Conservation (phyloP, 2,797 vertebrate genomes). For the Scomberomorus guttatus region DNA sequence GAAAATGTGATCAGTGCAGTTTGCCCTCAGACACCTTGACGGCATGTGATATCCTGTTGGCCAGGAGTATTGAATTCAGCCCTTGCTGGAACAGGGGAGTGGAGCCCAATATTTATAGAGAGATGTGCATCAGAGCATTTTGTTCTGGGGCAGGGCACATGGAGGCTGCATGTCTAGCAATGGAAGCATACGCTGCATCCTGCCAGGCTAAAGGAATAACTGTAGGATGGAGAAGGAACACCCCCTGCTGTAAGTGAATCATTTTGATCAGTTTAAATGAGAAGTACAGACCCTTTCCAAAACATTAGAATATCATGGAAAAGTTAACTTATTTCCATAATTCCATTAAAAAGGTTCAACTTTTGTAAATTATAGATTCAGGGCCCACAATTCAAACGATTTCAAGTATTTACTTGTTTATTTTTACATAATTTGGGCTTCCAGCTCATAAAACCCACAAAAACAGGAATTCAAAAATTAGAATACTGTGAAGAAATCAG, state of each 20-base stretch:
- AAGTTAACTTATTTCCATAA: too few species aligned
- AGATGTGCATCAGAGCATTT: conserved; percentile 36
- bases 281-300: too few species aligned
- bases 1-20: conserved; percentile 43
- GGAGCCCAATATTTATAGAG: conserved; percentile 33
- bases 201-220: conserved; percentile 38
- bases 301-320: too few species aligned
- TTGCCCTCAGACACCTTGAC: background rate
- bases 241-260: conserved; percentile 35
- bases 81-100: conserved; percentile 34
- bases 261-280: background rate
- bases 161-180: conserved; percentile 36
- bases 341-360: too few species aligned
- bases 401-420: too few species aligned
- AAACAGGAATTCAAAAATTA: too few species aligned
- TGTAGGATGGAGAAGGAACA: conserved; percentile 50
- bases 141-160: conserved; percentile 37
- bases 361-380: too few species aligned
- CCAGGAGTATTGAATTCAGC: conserved; percentile 29
- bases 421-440: too few species aligned
- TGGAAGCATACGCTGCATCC: conserved; percentile 52
- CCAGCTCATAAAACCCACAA: too few species aligned
- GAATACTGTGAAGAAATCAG: too few species aligned
- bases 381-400: too few species aligned
- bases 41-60: conserved; percentile 42